Percentiles rank a stretch among this genome's conserved stretches.
Evolutionary conservation across 2,888 invertebrate species (phyloP).

Genomic region (Pristionchus mayeri): DNA sequence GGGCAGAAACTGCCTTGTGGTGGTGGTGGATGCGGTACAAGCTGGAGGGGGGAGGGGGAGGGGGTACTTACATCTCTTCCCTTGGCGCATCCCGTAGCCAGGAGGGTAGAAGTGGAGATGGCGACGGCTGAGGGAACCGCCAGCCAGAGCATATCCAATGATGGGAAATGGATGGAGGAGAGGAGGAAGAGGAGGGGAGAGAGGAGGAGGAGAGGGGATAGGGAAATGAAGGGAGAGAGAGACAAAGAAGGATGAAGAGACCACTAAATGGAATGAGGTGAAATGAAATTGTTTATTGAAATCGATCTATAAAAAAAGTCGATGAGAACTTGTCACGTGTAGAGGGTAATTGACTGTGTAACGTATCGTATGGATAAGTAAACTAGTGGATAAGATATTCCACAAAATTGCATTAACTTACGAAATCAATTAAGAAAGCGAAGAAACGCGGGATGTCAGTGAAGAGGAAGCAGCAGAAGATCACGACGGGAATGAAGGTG

Average conservation of each 20-base stretch:
- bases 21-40: neutral
- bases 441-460: constrained; percentile 77
- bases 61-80: constrained; percentile 21
- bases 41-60: neutral
- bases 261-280: too few relatives aligned
- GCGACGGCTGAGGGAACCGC: constrained; percentile 18
- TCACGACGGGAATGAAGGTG: constrained; percentile 79
- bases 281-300: too few relatives aligned
- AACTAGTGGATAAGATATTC: too few relatives aligned
- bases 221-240: neutral
- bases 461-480: constrained; percentile 77
- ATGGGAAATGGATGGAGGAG: neutral
- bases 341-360: too few relatives aligned
- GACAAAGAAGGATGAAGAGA: too few relatives aligned
- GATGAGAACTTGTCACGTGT: too few relatives aligned
- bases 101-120: neutral
- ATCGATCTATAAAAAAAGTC: too few relatives aligned
- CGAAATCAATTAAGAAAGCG: constrained; percentile 78
- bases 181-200: neutral
- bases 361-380: too few relatives aligned
- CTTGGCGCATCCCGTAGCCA: constrained; percentile 35
- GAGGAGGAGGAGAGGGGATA: neutral
- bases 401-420: too few relatives aligned
- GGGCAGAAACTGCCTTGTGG: constrained; percentile 12
- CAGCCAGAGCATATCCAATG: constrained; percentile 3